phyloP scores from a whole-genome alignment of 2,888 invertebrate species.

The Agrochola lota region DNA sequence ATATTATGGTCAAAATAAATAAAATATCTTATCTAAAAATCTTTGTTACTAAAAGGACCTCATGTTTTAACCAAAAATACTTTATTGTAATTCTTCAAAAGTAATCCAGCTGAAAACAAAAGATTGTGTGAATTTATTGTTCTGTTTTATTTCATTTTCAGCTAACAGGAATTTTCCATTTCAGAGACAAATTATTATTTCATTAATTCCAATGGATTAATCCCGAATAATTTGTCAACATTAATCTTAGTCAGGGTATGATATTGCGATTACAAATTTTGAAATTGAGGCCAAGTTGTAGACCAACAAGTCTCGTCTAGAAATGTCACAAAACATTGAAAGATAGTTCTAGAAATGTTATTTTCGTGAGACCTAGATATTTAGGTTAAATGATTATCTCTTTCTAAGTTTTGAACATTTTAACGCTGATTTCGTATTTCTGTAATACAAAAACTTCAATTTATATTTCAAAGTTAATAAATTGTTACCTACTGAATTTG shows the following conservation, averaged over 20 bases:
- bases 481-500: neutral
- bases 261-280: constrained; percentile 15
- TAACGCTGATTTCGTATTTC: neutral
- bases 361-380: neutral
- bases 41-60: neutral
- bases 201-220: constrained; percentile 41
- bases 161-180: constrained; percentile 25
- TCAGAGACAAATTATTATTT: constrained; percentile 47
- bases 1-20: neutral
- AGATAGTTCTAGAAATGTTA: neutral
- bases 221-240: constrained; percentile 44
- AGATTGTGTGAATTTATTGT: constrained; percentile 35
- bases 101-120: constrained; percentile 40
- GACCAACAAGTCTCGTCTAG: neutral
- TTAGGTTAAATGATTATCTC: neutral
- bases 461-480: neutral
- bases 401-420: neutral
- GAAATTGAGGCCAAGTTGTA: constrained; percentile 10
- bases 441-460: neutral
- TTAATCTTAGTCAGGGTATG: constrained; percentile 49
- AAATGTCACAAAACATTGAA: neutral
- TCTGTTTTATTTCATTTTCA: constrained; percentile 29
- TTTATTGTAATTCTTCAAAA: constrained; percentile 13
- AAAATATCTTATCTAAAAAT: neutral
- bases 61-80: constrained; percentile 11